These are phyloP conservation scores for Hydrotaea cyrtoneurina DNA, from an alignment of 2,888 invertebrate genomes.

Conservation along the genomic window DNA sequence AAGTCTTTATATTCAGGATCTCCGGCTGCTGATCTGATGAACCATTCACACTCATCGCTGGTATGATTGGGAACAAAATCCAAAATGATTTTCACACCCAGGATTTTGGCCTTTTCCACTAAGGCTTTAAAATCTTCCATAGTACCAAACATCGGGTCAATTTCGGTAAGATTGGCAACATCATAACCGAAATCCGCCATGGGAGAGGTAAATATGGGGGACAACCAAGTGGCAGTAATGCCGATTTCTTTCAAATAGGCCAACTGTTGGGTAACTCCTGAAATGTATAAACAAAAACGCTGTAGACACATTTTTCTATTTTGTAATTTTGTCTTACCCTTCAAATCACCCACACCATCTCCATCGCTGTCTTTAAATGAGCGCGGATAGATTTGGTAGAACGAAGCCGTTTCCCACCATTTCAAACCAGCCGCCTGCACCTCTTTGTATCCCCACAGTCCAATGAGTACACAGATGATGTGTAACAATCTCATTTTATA, in stretches of 20 bases:
- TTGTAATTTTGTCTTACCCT: conserved; percentile 84
- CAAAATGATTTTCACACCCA: conserved; percentile 81
- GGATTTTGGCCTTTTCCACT: conserved; percentile 82
- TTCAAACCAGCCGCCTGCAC: conserved; percentile 62
- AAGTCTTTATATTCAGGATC: conserved; percentile 86
- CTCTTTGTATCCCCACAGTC: conserved; percentile 67
- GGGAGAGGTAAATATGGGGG: conserved; percentile 89
- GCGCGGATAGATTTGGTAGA: conserved; percentile 93
- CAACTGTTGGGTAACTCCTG: conserved; percentile 84
- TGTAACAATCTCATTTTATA: conserved; percentile 3
- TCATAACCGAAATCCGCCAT: conserved; percentile 91
- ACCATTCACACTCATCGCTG: conserved; percentile 91
- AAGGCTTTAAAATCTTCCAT: conserved; percentile 86
- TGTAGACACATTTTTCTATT: background rate
- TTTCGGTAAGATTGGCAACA: conserved; percentile 85
- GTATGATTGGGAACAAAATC: conserved; percentile 84
- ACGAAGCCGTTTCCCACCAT: conserved; percentile 91
- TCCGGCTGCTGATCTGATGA: conserved; percentile 85
- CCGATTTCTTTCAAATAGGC: conserved; percentile 86
- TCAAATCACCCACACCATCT: conserved; percentile 92
- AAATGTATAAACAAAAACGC: background rate
- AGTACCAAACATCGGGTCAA: conserved; percentile 87
- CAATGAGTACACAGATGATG: conserved; percentile 24
- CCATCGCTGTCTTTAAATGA: conserved; percentile 92
- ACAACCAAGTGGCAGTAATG: conserved; percentile 86